These are phyloP conservation scores for Bos javanicus DNA, from an alignment of 2,113 vertebrate genomes.

Conservation along the genomic window DNA sequence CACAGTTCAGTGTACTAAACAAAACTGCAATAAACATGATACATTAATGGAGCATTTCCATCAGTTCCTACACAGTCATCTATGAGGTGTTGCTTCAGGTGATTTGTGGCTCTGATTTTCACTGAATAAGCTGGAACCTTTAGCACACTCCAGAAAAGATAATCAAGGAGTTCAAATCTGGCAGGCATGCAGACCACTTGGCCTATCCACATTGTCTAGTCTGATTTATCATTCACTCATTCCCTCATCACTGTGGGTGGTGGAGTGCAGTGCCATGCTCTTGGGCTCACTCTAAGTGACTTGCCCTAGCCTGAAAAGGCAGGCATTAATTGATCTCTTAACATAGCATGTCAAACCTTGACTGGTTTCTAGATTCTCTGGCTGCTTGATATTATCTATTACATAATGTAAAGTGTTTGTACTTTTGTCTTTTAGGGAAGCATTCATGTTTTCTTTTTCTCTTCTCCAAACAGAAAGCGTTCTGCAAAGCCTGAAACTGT, in stretches of 20 bases:
- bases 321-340: background rate
- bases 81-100: background rate
- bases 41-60: background rate
- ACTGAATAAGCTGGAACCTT: background rate
- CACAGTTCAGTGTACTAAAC: background rate
- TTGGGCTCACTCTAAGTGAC: background rate
- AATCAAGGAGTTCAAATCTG: background rate
- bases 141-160: background rate
- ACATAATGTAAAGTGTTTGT: background rate
- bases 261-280: background rate
- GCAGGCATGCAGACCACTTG: background rate
- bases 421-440: background rate
- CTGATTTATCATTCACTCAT: background rate
- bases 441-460: slow-evolving; percentile 57
- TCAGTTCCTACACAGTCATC: background rate
- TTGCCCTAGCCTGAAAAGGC: background rate
- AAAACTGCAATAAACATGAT: background rate
- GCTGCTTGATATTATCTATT: background rate
- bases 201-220: background rate
- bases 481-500: slow-evolving; percentile 92
- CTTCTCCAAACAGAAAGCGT: slow-evolving; percentile 91
- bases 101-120: background rate
- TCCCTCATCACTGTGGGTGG: background rate
- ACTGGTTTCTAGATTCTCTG: background rate
- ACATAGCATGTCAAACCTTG: background rate